A percentile compares a stretch with the other conserved stretches of the same genome.
phyloP scores from a whole-genome alignment of 1,140 invertebrate genomes.

The Lepidurus packardi region DNA sequence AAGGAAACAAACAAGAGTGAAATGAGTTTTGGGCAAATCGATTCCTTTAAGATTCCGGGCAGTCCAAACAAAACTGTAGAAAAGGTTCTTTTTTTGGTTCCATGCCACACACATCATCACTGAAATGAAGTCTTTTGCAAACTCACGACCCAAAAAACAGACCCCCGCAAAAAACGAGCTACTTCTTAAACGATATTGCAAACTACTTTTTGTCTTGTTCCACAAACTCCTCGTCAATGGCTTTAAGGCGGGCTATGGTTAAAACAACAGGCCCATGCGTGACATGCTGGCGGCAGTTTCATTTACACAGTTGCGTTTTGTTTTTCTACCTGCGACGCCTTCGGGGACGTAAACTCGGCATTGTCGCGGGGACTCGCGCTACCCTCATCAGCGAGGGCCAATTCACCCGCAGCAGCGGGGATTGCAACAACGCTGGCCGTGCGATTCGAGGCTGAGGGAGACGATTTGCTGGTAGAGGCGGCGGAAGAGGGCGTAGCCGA shows the following conservation, averaged over 20 bases:
- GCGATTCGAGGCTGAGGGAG: background rate
- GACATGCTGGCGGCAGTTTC: background rate
- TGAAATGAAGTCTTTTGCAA: too few species aligned
- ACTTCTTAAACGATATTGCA: too few species aligned
- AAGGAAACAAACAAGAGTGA: constrained; percentile 25
- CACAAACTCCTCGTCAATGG: too few species aligned
- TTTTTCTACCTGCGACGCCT: background rate
- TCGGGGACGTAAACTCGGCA: background rate
- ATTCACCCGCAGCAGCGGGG: constrained; percentile 6
- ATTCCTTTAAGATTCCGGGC: background rate
- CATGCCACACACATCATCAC: too few species aligned
- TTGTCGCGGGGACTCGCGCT: background rate
- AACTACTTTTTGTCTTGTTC: too few species aligned
- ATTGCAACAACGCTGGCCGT: constrained; percentile 8
- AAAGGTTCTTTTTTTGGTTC: background rate
- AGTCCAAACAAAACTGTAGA: background rate
- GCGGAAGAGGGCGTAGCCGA: constrained; percentile 1
- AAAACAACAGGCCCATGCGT: background rate
- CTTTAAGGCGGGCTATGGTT: too few species aligned
- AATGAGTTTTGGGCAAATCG: background rate
- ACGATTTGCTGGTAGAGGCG: constrained; percentile 7
- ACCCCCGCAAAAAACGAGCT: too few species aligned
- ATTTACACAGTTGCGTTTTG: background rate
- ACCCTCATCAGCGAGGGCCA: background rate
- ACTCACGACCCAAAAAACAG: too few species aligned